A percentile compares a stretch with the other conserved stretches of the same genome.
Conservation (phyloP, 1,140 invertebrate genomes). For the Drosophila carrolli region DNA sequence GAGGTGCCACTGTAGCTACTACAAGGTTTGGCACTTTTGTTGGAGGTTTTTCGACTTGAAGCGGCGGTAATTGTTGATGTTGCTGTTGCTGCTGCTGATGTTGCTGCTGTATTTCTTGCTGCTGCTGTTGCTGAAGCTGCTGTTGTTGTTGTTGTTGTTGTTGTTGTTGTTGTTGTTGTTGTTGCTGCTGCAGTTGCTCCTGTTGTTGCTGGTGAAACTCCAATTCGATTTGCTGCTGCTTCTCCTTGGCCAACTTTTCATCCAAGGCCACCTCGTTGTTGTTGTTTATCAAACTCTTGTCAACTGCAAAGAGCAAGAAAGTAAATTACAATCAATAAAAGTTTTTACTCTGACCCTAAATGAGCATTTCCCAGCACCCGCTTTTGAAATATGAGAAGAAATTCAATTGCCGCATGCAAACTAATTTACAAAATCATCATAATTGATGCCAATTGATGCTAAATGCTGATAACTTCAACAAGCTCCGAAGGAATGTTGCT, state of each 20-base stretch:
- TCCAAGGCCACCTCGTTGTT: conserved; percentile 62
- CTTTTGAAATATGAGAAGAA: conserved; percentile 2
- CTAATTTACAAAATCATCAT: conserved; percentile 72
- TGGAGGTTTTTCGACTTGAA: conserved; percentile 32
- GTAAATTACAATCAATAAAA: conserved; percentile 21
- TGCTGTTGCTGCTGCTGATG: conserved; percentile 36
- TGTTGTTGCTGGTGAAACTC: conserved; percentile 47
- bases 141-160: conserved; percentile 30
- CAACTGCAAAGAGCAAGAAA: conserved; percentile 52
- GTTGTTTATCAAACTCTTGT: conserved; percentile 60
- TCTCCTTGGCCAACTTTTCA: conserved; percentile 41
- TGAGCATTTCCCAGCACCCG: conserved; percentile 2
- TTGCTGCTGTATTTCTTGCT: conserved; percentile 34
- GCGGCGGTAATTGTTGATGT: conserved; percentile 28
- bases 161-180: conserved; percentile 41
- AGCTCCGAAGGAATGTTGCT: conserved; percentile 3
- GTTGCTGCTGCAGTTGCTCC: conserved; percentile 33
- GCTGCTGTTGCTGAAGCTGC: conserved; percentile 20
- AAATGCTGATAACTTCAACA: conserved; percentile 55
- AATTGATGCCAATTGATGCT: conserved; percentile 79
- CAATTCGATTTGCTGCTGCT: conserved; percentile 36
- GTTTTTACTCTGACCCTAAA: conserved; percentile 14
- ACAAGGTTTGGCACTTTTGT: conserved; percentile 49
- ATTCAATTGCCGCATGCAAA: conserved; percentile 62
- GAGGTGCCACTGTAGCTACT: conserved; percentile 62